These are phyloP conservation scores for Lucinisca nassula DNA, from an alignment of 2,888 invertebrate species.

Conservation along the genomic window DNA sequence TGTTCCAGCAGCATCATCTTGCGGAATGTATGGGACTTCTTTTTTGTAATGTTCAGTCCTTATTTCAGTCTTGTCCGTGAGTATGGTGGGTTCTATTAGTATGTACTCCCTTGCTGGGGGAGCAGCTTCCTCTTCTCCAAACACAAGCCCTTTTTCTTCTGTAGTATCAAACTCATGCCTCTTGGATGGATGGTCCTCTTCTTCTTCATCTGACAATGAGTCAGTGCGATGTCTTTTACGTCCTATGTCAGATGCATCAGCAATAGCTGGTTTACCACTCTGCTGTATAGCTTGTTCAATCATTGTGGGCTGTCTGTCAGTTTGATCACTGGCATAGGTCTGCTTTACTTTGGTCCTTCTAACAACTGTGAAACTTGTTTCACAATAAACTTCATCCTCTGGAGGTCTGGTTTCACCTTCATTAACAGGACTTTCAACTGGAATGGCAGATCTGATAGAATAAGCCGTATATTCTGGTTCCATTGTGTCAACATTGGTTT, in stretches of 20 bases:
- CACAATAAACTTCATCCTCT: conserved; percentile 69
- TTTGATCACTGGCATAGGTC: conserved; percentile 57
- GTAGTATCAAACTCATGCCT: conserved; percentile 32
- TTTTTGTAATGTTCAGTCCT: conserved; percentile 18
- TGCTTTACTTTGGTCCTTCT: conserved; percentile 64
- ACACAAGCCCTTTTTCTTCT: neutral
- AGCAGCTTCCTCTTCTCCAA: conserved; percentile 41
- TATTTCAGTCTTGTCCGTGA: neutral
- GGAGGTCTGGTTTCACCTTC: conserved; percentile 55
- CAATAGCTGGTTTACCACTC: conserved; percentile 37
- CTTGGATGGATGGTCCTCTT: conserved; percentile 42
- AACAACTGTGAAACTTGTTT: conserved; percentile 63
- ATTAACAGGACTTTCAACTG: conserved; percentile 50
- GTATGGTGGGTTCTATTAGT: conserved; percentile 9
- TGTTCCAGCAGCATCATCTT: neutral
- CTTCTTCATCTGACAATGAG: conserved; percentile 41
- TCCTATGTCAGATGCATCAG: conserved; percentile 34
- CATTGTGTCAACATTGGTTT: conserved; percentile 24
- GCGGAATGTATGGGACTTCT: conserved; percentile 18
- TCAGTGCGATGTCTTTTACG: conserved; percentile 43
- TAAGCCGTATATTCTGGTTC: conserved; percentile 54
- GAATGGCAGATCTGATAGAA: conserved; percentile 49
- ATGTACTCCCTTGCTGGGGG: conserved; percentile 64
- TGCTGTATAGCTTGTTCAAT: conserved; percentile 48
- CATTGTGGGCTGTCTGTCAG: conserved; percentile 54